Evolutionary conservation across 2,113 vertebrate species (phyloP).

Genomic region (Sardina pilchardus): DNA sequence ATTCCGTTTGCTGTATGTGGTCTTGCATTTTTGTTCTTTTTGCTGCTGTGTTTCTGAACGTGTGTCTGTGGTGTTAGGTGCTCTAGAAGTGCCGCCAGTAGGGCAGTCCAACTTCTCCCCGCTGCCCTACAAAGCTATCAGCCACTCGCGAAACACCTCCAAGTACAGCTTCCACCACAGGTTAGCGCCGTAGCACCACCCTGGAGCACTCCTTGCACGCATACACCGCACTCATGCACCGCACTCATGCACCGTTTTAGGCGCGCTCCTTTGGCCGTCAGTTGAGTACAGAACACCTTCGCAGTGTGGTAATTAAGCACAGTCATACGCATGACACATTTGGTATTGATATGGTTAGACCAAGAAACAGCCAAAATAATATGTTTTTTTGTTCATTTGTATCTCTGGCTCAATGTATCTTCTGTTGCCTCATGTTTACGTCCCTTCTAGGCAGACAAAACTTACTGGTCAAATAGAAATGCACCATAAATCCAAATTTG

Average conservation of each 20-base stretch:
- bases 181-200: slow-evolving; percentile 64
- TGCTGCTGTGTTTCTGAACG: background rate
- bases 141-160: slow-evolving; percentile 79
- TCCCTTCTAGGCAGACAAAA: too few relatives aligned
- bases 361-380: too few relatives aligned
- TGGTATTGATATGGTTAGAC: too few relatives aligned
- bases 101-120: slow-evolving; percentile 76
- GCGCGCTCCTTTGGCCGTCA: too few relatives aligned
- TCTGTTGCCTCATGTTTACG: too few relatives aligned
- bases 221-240: background rate
- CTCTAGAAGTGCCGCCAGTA: slow-evolving; percentile 75
- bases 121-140: slow-evolving; percentile 82
- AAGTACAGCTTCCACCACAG: slow-evolving; percentile 98
- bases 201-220: background rate
- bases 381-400: too few relatives aligned
- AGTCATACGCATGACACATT: too few relatives aligned
- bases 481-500: too few relatives aligned
- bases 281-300: too few relatives aligned
- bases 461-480: too few relatives aligned
- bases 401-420: too few relatives aligned
- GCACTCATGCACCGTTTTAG: background rate
- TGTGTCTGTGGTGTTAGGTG: slow-evolving; percentile 66
- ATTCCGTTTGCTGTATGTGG: background rate
- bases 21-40: background rate
- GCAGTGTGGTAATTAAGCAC: too few relatives aligned